Percentiles rank a stretch among this genome's conserved stretches.
Evolutionary conservation across 2,113 vertebrate species (phyloP).

Genomic region (Myocastor coypus): DNA sequence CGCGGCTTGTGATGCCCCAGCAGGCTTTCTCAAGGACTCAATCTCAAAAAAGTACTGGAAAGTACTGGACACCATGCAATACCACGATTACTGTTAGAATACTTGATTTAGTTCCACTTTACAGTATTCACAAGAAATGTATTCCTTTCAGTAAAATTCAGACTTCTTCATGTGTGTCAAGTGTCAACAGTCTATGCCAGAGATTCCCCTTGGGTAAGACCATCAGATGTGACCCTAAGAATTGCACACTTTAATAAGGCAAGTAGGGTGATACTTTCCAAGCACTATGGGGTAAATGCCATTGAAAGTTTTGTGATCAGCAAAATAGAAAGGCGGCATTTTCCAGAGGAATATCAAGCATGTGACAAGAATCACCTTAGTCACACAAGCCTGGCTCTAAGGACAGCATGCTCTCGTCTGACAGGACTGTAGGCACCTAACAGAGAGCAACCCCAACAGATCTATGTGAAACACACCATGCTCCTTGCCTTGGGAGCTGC

Average conservation of each 20-base stretch:
- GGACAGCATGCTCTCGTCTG: not conserved
- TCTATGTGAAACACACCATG: not conserved
- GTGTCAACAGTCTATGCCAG: not conserved
- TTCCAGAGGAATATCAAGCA: not conserved
- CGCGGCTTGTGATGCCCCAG: not conserved
- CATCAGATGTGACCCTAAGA: not conserved
- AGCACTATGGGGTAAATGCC: not conserved
- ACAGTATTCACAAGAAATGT: not conserved
- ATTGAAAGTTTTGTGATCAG: not conserved
- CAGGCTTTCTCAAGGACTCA: conserved; percentile 29
- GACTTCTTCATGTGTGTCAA: not conserved
- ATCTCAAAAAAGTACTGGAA: conserved; percentile 5
- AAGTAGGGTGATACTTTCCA: not conserved
- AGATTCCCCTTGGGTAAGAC: not conserved
- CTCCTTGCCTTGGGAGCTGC: not conserved
- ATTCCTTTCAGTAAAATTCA: conserved; percentile 35
- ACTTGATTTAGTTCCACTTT: not conserved
- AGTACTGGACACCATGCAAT: not conserved
- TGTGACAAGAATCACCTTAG: not conserved
- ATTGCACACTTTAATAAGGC: not conserved
- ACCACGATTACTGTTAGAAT: not conserved
- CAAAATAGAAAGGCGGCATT: conserved; percentile 41
- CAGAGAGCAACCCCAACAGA: not conserved
- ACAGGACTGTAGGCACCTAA: not conserved
- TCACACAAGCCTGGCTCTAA: not conserved